Percentiles rank a stretch among this genome's conserved stretches.
Evolutionary conservation across 2,113 vertebrate species (phyloP).

Genomic region (Ctenodactylus gundi): DNA sequence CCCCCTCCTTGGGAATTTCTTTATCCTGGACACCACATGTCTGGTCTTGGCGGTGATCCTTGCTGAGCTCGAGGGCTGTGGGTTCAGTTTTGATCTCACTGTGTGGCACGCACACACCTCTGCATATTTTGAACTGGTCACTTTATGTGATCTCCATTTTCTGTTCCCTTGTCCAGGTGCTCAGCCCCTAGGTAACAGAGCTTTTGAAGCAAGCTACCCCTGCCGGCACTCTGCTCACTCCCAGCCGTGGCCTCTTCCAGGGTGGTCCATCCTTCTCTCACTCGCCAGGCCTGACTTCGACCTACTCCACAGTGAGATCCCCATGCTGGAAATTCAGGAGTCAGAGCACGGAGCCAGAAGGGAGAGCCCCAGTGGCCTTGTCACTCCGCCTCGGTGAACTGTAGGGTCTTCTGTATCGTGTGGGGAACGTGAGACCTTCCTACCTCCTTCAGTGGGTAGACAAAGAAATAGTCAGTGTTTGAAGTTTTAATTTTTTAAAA

Average conservation of each 20-base stretch:
- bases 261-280: background rate
- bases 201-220: background rate
- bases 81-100: background rate
- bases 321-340: background rate
- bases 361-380: background rate
- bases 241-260: background rate
- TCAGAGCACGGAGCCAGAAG: background rate
- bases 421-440: fast-evolving
- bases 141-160: background rate
- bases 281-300: background rate
- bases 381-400: background rate
- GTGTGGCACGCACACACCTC: background rate
- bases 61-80: background rate
- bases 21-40: background rate
- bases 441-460: fast-evolving
- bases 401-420: background rate
- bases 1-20: background rate
- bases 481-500: background rate
- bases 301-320: background rate
- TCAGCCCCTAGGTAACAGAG: background rate
- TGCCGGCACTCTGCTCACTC: background rate
- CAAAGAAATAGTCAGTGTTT: background rate
- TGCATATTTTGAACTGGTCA: background rate
- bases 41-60: no score
- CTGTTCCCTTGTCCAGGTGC: no score